phyloP scores from a whole-genome alignment of 2,113 vertebrate species.

The Marcusenius ussheri region DNA sequence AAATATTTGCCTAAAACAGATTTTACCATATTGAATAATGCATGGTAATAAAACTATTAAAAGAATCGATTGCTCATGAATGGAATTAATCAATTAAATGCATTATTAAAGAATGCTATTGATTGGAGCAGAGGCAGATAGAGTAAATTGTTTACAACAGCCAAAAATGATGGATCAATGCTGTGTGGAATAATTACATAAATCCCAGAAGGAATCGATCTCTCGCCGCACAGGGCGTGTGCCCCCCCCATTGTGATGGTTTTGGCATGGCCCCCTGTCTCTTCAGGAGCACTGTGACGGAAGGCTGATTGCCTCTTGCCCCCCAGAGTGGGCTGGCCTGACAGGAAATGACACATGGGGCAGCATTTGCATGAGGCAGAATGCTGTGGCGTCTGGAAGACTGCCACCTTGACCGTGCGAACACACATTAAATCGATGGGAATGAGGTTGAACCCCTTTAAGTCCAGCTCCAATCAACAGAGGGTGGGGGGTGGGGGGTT shows the following conservation, averaged over 20 bases:
- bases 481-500: not conserved
- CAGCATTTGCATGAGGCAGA: not conserved
- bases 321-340: not conserved
- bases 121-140: constrained; percentile 54
- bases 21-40: constrained; percentile 42
- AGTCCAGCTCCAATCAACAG: constrained; percentile 10
- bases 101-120: constrained; percentile 71
- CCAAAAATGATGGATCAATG: constrained; percentile 59
- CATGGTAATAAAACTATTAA: constrained; percentile 49
- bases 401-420: not conserved
- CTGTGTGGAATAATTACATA: constrained; percentile 55
- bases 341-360: constrained; percentile 10
- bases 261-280: not conserved
- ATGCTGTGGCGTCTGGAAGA: not conserved
- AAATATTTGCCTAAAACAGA: constrained; percentile 39
- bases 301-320: not conserved
- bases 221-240: constrained; percentile 48
- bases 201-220: constrained; percentile 50
- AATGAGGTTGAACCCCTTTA: constrained; percentile 1
- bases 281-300: not conserved
- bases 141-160: constrained; percentile 66
- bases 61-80: constrained; percentile 66
- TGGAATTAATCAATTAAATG: constrained; percentile 68
- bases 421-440: constrained; percentile 2
- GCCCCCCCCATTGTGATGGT: constrained; percentile 28